Percentiles rank a stretch among this genome's conserved stretches.
phyloP scores from a whole-genome alignment of 1,140 invertebrate species.

The Palaemon carinicauda region DNA sequence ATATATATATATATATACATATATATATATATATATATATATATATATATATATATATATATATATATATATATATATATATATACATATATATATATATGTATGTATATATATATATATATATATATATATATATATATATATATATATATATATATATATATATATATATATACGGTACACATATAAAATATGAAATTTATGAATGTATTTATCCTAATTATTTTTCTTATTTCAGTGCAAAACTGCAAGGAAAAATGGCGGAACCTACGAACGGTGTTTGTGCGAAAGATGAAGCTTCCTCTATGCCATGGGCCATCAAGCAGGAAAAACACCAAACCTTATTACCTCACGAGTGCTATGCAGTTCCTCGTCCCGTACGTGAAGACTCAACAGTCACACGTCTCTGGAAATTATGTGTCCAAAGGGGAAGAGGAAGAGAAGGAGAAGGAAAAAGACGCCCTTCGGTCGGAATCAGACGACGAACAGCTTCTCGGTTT shows the following conservation, averaged over 20 bases:
- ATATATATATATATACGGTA: not conserved
- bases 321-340: not conserved
- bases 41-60: too few species aligned
- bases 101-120: too few species aligned
- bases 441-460: not conserved
- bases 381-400: not conserved
- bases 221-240: not conserved
- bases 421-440: not conserved
- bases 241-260: slow-evolving; percentile 17
- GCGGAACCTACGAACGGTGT: slow-evolving; percentile 11
- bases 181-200: not conserved
- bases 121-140: too few species aligned
- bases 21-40: too few species aligned
- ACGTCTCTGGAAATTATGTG: not conserved
- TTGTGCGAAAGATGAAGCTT: not conserved
- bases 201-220: not conserved
- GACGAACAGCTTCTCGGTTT: too few species aligned
- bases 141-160: not conserved
- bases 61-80: too few species aligned
- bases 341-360: slow-evolving; percentile 6
- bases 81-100: too few species aligned
- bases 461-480: too few species aligned
- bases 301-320: too few species aligned
- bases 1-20: too few species aligned
- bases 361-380: slow-evolving; percentile 15